Conservation (phyloP, 2,113 vertebrate genomes). For the Brachyhypopomus gauderio region DNA sequence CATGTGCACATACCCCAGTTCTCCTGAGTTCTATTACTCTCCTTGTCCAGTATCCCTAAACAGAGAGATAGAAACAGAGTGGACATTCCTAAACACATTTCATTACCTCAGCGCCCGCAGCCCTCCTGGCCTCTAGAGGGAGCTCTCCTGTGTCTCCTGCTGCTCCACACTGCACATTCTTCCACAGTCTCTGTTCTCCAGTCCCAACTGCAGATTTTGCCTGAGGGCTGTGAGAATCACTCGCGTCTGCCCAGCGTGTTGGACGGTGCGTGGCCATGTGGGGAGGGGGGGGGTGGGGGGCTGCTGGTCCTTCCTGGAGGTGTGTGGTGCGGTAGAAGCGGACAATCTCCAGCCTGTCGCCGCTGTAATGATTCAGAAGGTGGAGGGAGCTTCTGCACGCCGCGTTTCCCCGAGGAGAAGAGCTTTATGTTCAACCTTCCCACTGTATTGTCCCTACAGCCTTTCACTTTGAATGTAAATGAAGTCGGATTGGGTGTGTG, state of each 20-base stretch:
- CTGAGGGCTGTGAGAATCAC: constrained; percentile 65
- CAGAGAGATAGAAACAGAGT: neutral
- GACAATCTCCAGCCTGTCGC: constrained; percentile 15
- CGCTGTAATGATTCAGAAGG: constrained; percentile 48
- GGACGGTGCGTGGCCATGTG: constrained; percentile 71
- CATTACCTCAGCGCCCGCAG: constrained; percentile 11
- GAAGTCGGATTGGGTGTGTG: constrained; percentile 6
- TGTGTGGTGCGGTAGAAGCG: constrained; percentile 2
- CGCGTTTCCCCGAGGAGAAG: constrained; percentile 36
- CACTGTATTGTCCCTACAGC: constrained; percentile 19
- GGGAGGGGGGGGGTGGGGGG: neutral
- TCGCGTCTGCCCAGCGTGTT: constrained; percentile 68
- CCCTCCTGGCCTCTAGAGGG: neutral
- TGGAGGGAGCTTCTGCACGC: constrained; percentile 23
- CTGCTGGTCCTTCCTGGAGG: constrained; percentile 8
- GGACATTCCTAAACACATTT: neutral
- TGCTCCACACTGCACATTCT: neutral
- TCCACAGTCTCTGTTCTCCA: constrained; percentile 6
- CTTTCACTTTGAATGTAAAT: constrained; percentile 42
- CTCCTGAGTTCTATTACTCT: neutral
- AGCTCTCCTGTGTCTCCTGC: constrained; percentile 15
- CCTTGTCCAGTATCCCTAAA: neutral
- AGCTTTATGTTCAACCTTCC: constrained; percentile 33
- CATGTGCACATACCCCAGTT: neutral
- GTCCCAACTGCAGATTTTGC: constrained; percentile 8